phyloP scores from a whole-genome alignment of 2,113 vertebrate genomes.

The Salvelinus fontinalis region DNA sequence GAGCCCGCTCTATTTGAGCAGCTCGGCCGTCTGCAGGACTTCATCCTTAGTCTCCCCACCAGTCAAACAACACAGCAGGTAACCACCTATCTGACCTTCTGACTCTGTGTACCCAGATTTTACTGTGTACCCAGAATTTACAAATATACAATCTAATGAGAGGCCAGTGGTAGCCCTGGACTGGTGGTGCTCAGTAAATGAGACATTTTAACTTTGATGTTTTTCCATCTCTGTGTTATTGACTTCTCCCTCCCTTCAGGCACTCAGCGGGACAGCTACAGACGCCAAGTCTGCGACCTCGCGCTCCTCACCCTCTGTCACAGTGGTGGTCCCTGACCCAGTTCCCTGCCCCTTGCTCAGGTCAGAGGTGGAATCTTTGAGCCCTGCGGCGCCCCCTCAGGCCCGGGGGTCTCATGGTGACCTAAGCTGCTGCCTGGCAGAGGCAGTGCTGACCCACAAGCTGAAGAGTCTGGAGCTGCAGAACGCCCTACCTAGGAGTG shows the following conservation, averaged over 20 bases:
- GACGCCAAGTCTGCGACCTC: conserved; percentile 38
- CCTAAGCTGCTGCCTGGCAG: conserved; percentile 59
- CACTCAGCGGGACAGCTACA: not conserved
- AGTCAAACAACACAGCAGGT: conserved; percentile 54
- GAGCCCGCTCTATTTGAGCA: conserved; percentile 63
- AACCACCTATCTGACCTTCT: conserved; percentile 9
- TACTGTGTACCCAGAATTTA: not conserved
- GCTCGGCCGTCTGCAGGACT: conserved; percentile 61
- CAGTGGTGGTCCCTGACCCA: conserved; percentile 21
- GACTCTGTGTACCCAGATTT: not conserved
- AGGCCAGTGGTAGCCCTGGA: not conserved
- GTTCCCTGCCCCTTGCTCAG: conserved; percentile 14
- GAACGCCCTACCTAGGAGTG: conserved; percentile 60
- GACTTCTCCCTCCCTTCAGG: conserved; percentile 20
- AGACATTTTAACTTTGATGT: conserved; percentile 20
- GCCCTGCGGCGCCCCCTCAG: conserved; percentile 26
- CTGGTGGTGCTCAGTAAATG: conserved; percentile 11
- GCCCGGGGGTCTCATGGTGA: conserved; percentile 35
- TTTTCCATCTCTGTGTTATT: conserved; percentile 39
- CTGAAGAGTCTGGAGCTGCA: conserved; percentile 74
- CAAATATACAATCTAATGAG: not conserved
- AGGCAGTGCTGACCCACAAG: conserved; percentile 73
- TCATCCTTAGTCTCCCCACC: conserved; percentile 38
- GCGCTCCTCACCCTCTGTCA: conserved; percentile 21
- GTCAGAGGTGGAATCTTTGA: not conserved